Conservation (phyloP, 2,888 invertebrate genomes). For the Malachius bipustulatus region DNA sequence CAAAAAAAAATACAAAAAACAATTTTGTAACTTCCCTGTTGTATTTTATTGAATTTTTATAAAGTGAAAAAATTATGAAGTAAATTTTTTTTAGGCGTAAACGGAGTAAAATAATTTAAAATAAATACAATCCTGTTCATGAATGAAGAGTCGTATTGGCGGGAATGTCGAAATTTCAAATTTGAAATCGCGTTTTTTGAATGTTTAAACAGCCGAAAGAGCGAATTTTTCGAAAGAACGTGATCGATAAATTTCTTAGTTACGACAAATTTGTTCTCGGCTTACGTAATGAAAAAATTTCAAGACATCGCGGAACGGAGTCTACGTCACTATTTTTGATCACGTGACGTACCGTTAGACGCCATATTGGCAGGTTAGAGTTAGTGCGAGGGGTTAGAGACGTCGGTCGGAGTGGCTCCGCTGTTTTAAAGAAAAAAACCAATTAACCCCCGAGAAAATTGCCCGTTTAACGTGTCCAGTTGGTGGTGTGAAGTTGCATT, state of each 20-base stretch:
- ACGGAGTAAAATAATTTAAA: no score
- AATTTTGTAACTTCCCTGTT: no score
- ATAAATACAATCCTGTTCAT: neutral
- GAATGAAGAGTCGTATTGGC: neutral
- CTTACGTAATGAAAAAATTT: slow-evolving; percentile 37
- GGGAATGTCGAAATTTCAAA: neutral
- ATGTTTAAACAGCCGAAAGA: no score
- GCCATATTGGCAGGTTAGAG: slow-evolving; percentile 48
- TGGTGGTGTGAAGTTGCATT: no score
- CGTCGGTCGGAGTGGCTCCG: slow-evolving; percentile 28
- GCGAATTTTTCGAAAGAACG: neutral
- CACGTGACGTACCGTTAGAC: slow-evolving; percentile 46
- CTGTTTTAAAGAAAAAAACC: no score
- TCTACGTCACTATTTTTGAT: slow-evolving; percentile 41
- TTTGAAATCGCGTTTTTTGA: no score
- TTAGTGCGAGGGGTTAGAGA: slow-evolving; percentile 40
- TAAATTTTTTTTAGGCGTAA: no score
- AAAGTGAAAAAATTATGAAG: no score
- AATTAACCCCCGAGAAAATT: no score
- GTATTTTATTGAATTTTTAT: no score
- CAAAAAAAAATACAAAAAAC: no score
- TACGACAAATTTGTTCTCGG: slow-evolving; percentile 22
- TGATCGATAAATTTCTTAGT: slow-evolving; percentile 18
- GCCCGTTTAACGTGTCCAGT: no score
- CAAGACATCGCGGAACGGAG: slow-evolving; percentile 33